Base-by-base conservation (phyloP, 2,797 vertebrate species). In the Alca torda region DNA sequence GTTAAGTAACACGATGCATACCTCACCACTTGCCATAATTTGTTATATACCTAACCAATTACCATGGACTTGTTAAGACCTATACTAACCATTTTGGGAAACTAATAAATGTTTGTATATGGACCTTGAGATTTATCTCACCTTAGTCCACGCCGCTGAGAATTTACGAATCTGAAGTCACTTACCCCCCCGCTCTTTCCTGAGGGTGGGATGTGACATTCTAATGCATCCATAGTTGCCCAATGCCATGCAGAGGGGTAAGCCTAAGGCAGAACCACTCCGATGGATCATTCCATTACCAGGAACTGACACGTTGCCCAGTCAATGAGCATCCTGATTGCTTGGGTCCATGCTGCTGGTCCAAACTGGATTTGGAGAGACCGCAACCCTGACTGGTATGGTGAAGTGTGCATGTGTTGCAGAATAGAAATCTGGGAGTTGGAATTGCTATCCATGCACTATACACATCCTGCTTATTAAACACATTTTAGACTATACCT, bases 241-340 rank as follows among this genome's bases (percentile, higher is more conserved):
- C 18, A 30, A 7, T 51, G 48, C 10, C n/a, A n/a, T 17, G 28
- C 13, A 64, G 31, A 31, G 30, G 23, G 6, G 12, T 37, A 67
- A 67, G 19, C 9, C 19, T 13, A 60, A 20, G 39, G 24, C 26
- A 68, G 39, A 46, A 28, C 3, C 9, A 50, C 2, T 54, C 8
- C 41, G 35, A 28, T 14, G 16, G 7, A 16, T 48, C 21, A 41
- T 17, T 24, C 21, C 15, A 28, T 25, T 74, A 41, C n/a, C 41
- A 68, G 41, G n/a, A 61, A 53, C 3, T 16, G 54, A 24, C 10
- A 46, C 3, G 0, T 33, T 14, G 2, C 26, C 15, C 2, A 4
- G 9, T 39, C 35, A 88, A 11, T 8, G 14, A 68, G 13, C 25
- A 54, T 45, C 12, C 16, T 64, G 14, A 5, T 77, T 59, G 5